A percentile compares a stretch with the other conserved stretches of the same genome.
Conservation (phyloP, 2,113 vertebrate genomes). For the Gallinago undulata region DNA sequence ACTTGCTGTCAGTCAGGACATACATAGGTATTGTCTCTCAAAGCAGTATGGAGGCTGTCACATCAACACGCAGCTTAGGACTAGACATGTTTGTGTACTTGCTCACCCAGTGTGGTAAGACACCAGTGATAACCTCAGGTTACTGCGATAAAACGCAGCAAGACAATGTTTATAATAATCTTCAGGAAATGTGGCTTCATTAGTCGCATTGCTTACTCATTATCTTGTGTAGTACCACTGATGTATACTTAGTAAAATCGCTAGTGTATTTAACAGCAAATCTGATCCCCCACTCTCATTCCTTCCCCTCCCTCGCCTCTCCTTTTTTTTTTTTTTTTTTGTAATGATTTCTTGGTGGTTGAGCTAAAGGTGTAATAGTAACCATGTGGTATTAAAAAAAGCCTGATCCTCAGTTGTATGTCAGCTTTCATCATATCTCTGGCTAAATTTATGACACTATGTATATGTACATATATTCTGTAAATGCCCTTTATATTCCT, state of each 20-base stretch:
- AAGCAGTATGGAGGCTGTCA: neutral
- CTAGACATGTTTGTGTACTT: accelerated
- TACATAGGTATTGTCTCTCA: neutral
- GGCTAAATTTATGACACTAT: neutral
- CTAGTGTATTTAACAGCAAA: neutral
- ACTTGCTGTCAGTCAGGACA: neutral
- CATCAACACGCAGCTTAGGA: neutral
- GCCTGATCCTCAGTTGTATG: neutral
- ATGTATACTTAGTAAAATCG: accelerated
- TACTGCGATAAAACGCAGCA: neutral
- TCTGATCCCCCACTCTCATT: neutral
- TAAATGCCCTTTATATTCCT: neutral
- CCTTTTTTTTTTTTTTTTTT: neutral
- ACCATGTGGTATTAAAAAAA: neutral
- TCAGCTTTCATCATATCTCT: neutral
- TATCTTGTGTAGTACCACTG: neutral
- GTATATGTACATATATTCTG: neutral
- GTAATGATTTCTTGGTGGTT: neutral
- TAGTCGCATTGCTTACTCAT: neutral
- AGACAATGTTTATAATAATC: neutral
- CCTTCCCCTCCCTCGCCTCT: too few species aligned
- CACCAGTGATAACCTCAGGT: neutral
- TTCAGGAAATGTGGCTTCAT: neutral
- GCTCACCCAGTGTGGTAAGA: neutral
- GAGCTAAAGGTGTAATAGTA: neutral